phyloP scores from a whole-genome alignment of 1,140 invertebrate genomes.

The Cotesia typhae region DNA sequence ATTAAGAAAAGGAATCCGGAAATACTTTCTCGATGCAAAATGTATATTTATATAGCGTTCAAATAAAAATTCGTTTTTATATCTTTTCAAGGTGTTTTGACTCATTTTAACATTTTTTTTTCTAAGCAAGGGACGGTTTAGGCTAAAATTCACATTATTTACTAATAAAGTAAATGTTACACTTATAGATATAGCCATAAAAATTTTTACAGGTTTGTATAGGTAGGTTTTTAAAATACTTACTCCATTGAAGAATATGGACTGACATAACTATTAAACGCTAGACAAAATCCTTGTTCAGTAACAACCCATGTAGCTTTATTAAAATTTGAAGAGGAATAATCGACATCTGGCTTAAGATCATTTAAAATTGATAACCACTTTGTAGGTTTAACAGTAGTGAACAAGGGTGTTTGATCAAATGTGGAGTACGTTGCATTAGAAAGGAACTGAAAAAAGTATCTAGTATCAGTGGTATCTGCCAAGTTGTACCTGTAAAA shows the following conservation, averaged over 20 bases:
- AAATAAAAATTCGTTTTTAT: no score
- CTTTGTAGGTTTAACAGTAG: slow-evolving; percentile 27
- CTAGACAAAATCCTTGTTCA: slow-evolving; percentile 42
- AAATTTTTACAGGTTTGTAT: not conserved
- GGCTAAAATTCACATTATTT: no score
- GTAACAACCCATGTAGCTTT: slow-evolving; percentile 36
- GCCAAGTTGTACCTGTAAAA: slow-evolving; percentile 40
- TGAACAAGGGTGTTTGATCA: slow-evolving; percentile 29
- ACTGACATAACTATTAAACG: slow-evolving; percentile 20
- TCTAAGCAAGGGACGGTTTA: no score
- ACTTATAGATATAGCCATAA: not conserved
- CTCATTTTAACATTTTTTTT: no score
- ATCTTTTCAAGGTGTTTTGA: no score
- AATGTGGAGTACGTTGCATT: slow-evolving; percentile 37
- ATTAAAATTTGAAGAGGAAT: not conserved
- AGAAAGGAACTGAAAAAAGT: slow-evolving; percentile 44
- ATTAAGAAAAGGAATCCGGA: no score
- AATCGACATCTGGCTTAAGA: slow-evolving; percentile 29
- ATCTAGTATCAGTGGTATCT: slow-evolving; percentile 39
- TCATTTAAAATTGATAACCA: slow-evolving; percentile 45
- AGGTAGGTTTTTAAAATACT: slow-evolving; percentile 17
- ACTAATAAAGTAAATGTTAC: no score
- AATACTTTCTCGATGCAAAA: no score
- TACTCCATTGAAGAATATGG: slow-evolving; percentile 39
- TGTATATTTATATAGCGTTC: no score